Base-by-base conservation (phyloP, 2,888 invertebrate species). In the Apoderus coryli region DNA sequence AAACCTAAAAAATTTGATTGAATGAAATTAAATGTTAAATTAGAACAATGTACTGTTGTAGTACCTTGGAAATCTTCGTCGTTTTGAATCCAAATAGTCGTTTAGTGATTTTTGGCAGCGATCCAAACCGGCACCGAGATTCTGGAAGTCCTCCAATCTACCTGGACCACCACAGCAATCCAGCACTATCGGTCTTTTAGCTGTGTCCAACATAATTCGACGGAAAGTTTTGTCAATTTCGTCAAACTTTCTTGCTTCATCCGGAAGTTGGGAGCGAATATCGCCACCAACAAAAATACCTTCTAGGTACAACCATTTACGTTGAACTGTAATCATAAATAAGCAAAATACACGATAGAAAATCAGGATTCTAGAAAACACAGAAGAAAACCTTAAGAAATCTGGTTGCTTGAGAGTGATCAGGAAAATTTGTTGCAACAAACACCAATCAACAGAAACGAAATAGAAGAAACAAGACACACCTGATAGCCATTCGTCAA, bases 271-370 rank as follows among this genome's bases (percentile, higher is more conserved):
- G 0, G 70, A 58, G 28, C 88, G 64, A 40, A 92, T 89, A 50
- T 90, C 90, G 4, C 85, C 85, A 0, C 82, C 85, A 1, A 88
- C 75, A 53, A 90, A 92, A 37, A 92, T 89, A 0, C 88, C 88
- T 52, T 90, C 90, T 39, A 92, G 61, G 50, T 92, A 88, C 40
- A 89, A 64, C 90, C 92, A 92, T 53, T 85, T 89, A 34, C 79
- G 65, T 53, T 92, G 92, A 3, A 84, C 76, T n/a, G n/a, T n/a
- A n/a, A n/a, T n/a, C n/a, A n/a, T n/a, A n/a, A n/a, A n/a, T n/a
- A n/a, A n/a, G n/a, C n/a, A n/a, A n/a, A n/a, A n/a, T n/a, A n/a
- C n/a, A n/a, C n/a, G n/a, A n/a, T n/a, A n/a, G n/a, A n/a, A n/a
- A n/a, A n/a, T n/a, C n/a, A n/a, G n/a, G n/a, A n/a, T n/a, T n/a